Conservation (phyloP, 23 tunicate genomes). For the Ascidia mentula region DNA sequence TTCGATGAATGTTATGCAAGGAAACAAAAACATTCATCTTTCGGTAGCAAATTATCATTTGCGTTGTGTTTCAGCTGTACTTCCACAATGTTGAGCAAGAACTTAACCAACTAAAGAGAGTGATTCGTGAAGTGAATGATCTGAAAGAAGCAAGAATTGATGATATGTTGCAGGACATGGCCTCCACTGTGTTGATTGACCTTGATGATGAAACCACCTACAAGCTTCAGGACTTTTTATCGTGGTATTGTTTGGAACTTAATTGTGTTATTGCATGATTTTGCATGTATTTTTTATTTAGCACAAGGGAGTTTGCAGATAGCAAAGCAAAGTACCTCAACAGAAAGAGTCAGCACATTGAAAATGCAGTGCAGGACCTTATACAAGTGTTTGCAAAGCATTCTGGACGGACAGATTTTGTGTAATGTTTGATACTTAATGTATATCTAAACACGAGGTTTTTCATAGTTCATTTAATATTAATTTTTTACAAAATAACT, state of each 20-base stretch:
- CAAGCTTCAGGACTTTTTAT: conserved; percentile 40
- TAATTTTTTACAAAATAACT: no score
- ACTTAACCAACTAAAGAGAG: conserved; percentile 61
- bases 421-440: no score
- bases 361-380: conserved; percentile 79
- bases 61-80: conserved; percentile 30
- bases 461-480: no score
- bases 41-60: background rate
- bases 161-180: conserved; percentile 73
- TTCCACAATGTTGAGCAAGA: conserved; percentile 74
- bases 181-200: conserved; percentile 63
- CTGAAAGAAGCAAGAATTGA: conserved; percentile 90
- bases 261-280: background rate
- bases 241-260: conserved; percentile 15
- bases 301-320: conserved; percentile 53
- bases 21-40: background rate
- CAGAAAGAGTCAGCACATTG: conserved; percentile 74
- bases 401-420: conserved; percentile 75
- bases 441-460: no score
- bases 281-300: conserved; percentile 2
- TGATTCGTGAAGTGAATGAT: conserved; percentile 83
- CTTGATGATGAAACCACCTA: conserved; percentile 72
- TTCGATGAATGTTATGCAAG: background rate
- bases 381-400: conserved; percentile 86
- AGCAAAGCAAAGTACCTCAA: conserved; percentile 73